phyloP scores from a whole-genome alignment of 2,797 vertebrate species.

The Myripristis murdjan region DNA sequence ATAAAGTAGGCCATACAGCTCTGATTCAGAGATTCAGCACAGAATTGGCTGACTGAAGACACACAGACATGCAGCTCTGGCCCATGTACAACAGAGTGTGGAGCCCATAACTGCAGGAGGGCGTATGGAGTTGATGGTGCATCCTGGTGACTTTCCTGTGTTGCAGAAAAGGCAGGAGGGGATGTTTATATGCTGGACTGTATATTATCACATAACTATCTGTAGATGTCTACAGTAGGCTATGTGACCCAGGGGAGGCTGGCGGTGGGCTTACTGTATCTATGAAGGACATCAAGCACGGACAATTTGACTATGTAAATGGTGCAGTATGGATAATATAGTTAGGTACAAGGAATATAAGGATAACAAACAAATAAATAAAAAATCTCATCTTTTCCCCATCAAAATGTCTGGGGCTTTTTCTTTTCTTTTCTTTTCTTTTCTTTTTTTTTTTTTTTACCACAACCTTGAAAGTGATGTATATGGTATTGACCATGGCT shows the following conservation, averaged over 20 bases:
- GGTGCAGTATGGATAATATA: not conserved
- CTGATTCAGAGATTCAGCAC: too few species aligned
- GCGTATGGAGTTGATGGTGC: slow-evolving; percentile 4
- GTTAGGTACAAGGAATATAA: too few species aligned
- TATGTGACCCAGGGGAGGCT: slow-evolving; percentile 63
- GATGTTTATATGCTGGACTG: slow-evolving; percentile 60
- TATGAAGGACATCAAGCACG: slow-evolving; percentile 31
- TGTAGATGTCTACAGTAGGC: slow-evolving; percentile 48
- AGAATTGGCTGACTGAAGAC: too few species aligned
- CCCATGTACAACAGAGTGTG: too few species aligned
- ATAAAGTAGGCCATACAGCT: not conserved
- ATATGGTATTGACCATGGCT: too few species aligned
- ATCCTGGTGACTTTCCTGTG: slow-evolving; percentile 30
- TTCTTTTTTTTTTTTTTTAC: too few species aligned
- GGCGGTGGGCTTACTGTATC: slow-evolving; percentile 18
- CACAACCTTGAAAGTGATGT: too few species aligned
- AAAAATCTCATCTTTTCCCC: too few species aligned
- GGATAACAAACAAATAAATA: too few species aligned
- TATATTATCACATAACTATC: slow-evolving; percentile 61
- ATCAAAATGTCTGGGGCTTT: too few species aligned
- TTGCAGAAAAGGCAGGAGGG: slow-evolving; percentile 47
- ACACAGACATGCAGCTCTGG: too few species aligned
- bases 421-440: too few species aligned
- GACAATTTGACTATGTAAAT: slow-evolving; percentile 23
- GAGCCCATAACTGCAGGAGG: not conserved